Evolutionary conservation across 1,140 invertebrate genomes (phyloP), one percentile per base, ranked within the genome.

Genomic region (Procambarus clarkii): DNA sequence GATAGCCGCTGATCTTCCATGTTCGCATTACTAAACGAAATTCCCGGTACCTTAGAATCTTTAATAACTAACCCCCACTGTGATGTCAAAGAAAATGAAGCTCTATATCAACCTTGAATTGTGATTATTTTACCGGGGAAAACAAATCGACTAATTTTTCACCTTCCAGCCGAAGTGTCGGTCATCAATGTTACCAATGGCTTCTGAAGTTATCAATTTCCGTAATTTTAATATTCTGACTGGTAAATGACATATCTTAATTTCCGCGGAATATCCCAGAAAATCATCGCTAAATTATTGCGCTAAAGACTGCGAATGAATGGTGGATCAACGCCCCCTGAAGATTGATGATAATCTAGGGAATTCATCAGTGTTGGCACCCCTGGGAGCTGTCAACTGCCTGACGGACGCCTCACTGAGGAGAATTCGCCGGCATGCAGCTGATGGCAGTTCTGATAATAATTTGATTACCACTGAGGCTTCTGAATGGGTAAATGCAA

Each of bases 401-500:
- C 76, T 91, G 82, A 91, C 46, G 88, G 71, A 86, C 88, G 82
- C 50, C 50, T 54, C 50, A 1, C 45, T 9, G 24, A 45, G 44
- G 74, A 34, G 34, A 34, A 79, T 60, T 86, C 58, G 50, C 85
- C 24, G 88, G 81, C 71, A 69, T 91, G 46, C 81, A 79, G 44
- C 34, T 91, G 88, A 91, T 91, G 88, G 82, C 76, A 69, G 45
- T 48, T 76, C 76, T 86, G 88, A 91, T 91, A 91, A 91, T 91
- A 91, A 91, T 91, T 91, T 91, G 88, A 91, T 91, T 91, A 91
- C 88, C 81, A 91, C 69, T 91, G 74, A 54, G 88, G 88, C 88
- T 91, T 91, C 88, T 91, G 88, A 91, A 91, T 91, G 83, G 88
- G 82, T 91, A 91, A 91, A 91, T 91, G 88, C 83, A 91, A 91